Conservation (phyloP, 1,140 invertebrate species). For the Oedothorax gibbosus region DNA sequence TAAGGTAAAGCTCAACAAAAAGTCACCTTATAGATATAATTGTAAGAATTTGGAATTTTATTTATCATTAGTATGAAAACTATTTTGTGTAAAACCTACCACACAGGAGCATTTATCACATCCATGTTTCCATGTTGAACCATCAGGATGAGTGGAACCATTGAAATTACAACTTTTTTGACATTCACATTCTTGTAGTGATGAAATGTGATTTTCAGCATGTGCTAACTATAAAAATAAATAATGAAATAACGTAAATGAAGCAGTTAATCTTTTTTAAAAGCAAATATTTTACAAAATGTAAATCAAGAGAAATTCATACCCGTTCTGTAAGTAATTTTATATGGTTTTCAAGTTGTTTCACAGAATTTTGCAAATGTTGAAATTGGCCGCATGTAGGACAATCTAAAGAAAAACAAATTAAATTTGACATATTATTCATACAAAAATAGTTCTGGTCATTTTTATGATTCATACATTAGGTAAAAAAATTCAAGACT, state of each 20-base stretch:
- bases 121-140: conserved; percentile 82
- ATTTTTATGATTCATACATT: too few relatives aligned
- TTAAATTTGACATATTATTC: conserved; percentile 18
- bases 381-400: conserved; percentile 91
- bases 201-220: conserved; percentile 79
- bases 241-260: background rate
- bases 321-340: conserved; percentile 78
- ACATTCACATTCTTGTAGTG: conserved; percentile 89
- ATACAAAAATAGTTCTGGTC: conserved; percentile 17
- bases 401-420: conserved; percentile 72
- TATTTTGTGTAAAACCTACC: conserved; percentile 69
- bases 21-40: too few relatives aligned
- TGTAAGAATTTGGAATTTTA: too few relatives aligned
- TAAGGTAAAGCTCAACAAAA: too few relatives aligned
- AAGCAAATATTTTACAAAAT: background rate
- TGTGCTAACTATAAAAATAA: conserved; percentile 76
- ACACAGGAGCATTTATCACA: conserved; percentile 86
- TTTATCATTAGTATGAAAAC: too few relatives aligned
- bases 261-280: background rate
- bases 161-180: conserved; percentile 86
- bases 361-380: conserved; percentile 80
- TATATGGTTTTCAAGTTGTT: conserved; percentile 76
- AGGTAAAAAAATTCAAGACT: too few relatives aligned
- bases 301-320: conserved; percentile 65
- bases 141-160: conserved; percentile 82